phyloP scores from a whole-genome alignment of 2,113 vertebrate genomes.

The Lipotes vexillifer region DNA sequence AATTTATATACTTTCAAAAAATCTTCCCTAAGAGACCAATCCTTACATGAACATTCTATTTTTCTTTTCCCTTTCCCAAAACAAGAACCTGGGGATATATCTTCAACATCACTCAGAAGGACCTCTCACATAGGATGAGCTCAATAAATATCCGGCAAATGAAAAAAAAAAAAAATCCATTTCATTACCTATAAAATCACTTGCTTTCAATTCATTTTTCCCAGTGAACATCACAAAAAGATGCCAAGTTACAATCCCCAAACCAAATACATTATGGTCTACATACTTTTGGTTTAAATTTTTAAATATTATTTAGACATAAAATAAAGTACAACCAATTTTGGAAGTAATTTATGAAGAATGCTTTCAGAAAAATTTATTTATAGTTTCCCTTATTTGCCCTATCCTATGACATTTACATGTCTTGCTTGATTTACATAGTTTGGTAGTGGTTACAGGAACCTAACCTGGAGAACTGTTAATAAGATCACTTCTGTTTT shows the following conservation, averaged over 20 bases:
- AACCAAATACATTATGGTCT: not conserved
- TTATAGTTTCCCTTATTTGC: not conserved
- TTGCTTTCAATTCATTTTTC: not conserved
- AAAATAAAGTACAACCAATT: not conserved
- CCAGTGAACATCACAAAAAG: not conserved
- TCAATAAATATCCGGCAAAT: not conserved
- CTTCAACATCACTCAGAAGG: not conserved
- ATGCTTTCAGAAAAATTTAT: not conserved
- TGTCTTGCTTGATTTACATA: not conserved
- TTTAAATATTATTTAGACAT: not conserved
- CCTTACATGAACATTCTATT: not conserved
- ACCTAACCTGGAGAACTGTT: not conserved
- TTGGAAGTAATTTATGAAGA: not conserved
- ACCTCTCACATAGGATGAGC: not conserved
- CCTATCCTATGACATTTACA: not conserved
- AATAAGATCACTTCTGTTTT: not conserved
- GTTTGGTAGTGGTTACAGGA: not conserved
- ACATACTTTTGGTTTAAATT: not conserved
- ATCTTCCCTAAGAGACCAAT: not conserved
- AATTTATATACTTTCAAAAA: not conserved
- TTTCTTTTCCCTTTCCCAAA: not conserved
- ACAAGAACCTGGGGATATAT: not conserved
- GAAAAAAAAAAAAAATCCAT: not conserved
- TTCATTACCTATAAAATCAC: conserved; percentile 8
- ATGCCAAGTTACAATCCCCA: not conserved